Evolutionary conservation across 2,888 invertebrate species (phyloP).

Genomic region (Tipula vernalis): DNA sequence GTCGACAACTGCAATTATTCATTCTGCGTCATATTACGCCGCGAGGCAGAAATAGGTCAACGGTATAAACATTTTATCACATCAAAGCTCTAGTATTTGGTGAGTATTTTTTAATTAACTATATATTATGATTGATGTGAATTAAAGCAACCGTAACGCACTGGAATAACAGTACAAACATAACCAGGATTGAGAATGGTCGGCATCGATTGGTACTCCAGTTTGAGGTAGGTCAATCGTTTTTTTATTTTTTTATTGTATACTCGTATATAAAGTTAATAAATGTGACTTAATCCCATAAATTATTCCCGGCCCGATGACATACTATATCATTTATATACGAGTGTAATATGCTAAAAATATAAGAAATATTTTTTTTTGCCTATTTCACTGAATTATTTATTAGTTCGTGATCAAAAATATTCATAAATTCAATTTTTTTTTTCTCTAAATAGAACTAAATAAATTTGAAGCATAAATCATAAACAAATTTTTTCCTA

Average conservation of each 20-base stretch:
- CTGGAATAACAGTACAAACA: neutral
- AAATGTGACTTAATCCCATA: neutral
- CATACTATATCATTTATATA: neutral
- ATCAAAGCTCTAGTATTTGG: neutral
- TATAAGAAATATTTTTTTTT: neutral
- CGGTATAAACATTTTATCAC: neutral
- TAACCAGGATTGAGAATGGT: neutral
- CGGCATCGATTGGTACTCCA: neutral
- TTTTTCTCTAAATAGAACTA: neutral
- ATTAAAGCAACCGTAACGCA: too few relatives aligned
- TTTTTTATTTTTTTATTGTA: neutral
- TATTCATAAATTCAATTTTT: neutral
- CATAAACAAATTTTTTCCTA: neutral
- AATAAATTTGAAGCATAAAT: neutral
- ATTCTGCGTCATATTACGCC: neutral
- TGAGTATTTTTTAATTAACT: neutral
- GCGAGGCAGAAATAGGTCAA: neutral
- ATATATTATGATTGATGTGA: neutral
- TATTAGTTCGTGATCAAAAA: neutral
- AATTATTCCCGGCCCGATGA: neutral
- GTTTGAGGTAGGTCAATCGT: neutral
- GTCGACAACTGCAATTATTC: neutral
- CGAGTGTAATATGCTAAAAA: neutral
- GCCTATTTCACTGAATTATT: neutral
- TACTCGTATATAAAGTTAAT: neutral